Conservation (phyloP, 2,888 invertebrate genomes). For the Nemotelus pantherinus region DNA sequence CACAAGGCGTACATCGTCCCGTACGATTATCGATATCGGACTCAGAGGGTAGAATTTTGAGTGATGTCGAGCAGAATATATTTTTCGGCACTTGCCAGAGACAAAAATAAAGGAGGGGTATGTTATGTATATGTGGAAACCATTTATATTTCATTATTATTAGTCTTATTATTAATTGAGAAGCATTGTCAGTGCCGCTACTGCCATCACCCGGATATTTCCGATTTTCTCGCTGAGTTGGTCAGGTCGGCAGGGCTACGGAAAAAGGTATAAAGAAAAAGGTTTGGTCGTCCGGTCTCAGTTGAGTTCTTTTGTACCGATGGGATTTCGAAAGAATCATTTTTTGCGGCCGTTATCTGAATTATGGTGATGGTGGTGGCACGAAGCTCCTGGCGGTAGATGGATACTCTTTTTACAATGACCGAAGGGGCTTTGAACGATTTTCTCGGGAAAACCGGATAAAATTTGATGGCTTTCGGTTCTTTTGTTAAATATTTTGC, state of each 20-base stretch:
- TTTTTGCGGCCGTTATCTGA: no score
- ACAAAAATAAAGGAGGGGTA: not conserved
- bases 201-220: no score
- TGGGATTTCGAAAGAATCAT: no score
- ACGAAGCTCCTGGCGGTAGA: not conserved
- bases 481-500: slow-evolving; percentile 13
- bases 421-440: not conserved
- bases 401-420: not conserved
- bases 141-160: slow-evolving; percentile 51
- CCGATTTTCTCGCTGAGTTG: not conserved
- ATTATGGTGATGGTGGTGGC: no score
- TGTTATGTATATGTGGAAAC: slow-evolving; percentile 4
- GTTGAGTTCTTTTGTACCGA: not conserved
- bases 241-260: not conserved
- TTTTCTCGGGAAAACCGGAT: slow-evolving; percentile 27
- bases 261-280: slow-evolving; percentile 6
- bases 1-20: no score
- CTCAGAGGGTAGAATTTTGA: no score
- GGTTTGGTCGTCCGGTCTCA: not conserved
- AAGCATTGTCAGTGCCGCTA: slow-evolving; percentile 42
- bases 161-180: slow-evolving; percentile 51
- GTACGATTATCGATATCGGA: no score
- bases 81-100: not conserved
- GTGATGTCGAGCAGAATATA: not conserved
- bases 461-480: slow-evolving; percentile 36